Evolutionary conservation across 2,888 invertebrate genomes (phyloP), one percentile per base, ranked within the genome.

Genomic region (Synanthedon vespiformis): DNA sequence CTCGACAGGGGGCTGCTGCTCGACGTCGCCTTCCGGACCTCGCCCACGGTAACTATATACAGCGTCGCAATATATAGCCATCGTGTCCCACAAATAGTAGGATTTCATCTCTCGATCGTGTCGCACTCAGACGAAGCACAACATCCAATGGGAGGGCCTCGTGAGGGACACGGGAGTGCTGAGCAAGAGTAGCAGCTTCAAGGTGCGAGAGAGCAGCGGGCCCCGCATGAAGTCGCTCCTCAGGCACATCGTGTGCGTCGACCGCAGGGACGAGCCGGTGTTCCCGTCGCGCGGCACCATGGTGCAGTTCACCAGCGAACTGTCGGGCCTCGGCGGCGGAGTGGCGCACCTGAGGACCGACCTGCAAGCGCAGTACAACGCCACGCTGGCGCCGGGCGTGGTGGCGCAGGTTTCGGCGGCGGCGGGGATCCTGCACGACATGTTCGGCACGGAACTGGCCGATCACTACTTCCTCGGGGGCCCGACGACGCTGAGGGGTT

Each of bases 391-490:
- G 0, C 68, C 71, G 0, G 59, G 67, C 2, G 57, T 77, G 52
- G 78, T 79, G 16, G 70, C 95, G 47, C 95, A 95, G 79, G 80
- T 90, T 48, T 88, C 91, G 1, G 76, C 92, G n/a, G 90, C 92
- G 53, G 89, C 89, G 52, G 95, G 95, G 22, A 80, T 92, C 47
- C 84, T 95, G 61, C 89, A 92, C 60, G 88, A 89, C 56, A 86
- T 92, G 55, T 89, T 88, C 68, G 91, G 92, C 51, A 89, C 90
- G 49, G 90, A 88, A 59, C 85, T 93, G 56, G 88, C 91, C 40
- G 95, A 96, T 75, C 89, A 91, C 63, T 94, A 94, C 83, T 96
- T 92, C 80, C 85, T 97, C 49, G 99, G 99, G 3, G 98, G 99
- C 0, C 96, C 98, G 1, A 84, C 95, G 57, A 92, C 94, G 48